These are phyloP conservation scores for Nowickia ferox DNA, from an alignment of 2,888 invertebrate genomes.

Conservation along the genomic window DNA sequence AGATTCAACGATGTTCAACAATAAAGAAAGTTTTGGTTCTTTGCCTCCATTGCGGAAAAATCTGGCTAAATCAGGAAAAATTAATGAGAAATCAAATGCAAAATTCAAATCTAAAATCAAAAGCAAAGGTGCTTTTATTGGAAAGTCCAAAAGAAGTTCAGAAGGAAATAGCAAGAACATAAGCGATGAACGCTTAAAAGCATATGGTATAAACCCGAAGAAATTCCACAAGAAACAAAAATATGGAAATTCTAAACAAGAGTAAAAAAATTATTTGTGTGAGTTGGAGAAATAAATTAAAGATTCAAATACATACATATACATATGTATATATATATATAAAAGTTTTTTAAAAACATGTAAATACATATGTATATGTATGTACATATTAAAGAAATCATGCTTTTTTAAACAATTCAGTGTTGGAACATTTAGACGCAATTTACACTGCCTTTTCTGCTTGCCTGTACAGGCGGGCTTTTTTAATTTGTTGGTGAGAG, in stretches of 20 bases:
- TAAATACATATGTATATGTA: background rate
- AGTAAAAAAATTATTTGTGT: background rate
- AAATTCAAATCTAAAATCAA: slow-evolving; percentile 54
- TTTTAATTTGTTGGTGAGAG: too few relatives aligned
- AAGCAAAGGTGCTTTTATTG: slow-evolving; percentile 58
- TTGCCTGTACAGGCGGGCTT: too few relatives aligned
- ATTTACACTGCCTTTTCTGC: too few relatives aligned
- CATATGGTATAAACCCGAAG: slow-evolving; percentile 96
- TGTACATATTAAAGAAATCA: too few relatives aligned
- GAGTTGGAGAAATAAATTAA: background rate
- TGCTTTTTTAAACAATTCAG: too few relatives aligned
- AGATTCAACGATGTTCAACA: background rate
- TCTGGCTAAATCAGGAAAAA: slow-evolving; percentile 39
- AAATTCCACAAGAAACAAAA: slow-evolving; percentile 85
- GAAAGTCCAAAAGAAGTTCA: slow-evolving; percentile 25
- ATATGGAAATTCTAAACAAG: slow-evolving; percentile 72
- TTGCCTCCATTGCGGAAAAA: slow-evolving; percentile 74
- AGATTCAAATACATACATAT: background rate
- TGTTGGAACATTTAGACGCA: background rate
- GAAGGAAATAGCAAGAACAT: slow-evolving; percentile 71
- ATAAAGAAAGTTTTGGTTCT: background rate
- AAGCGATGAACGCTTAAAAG: slow-evolving; percentile 92
- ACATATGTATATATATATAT: background rate
- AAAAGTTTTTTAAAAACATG: background rate
- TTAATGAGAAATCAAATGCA: slow-evolving; percentile 27